Evolutionary conservation across 2,797 vertebrate species (phyloP).

Genomic region (Anomalospiza imberbis): DNA sequence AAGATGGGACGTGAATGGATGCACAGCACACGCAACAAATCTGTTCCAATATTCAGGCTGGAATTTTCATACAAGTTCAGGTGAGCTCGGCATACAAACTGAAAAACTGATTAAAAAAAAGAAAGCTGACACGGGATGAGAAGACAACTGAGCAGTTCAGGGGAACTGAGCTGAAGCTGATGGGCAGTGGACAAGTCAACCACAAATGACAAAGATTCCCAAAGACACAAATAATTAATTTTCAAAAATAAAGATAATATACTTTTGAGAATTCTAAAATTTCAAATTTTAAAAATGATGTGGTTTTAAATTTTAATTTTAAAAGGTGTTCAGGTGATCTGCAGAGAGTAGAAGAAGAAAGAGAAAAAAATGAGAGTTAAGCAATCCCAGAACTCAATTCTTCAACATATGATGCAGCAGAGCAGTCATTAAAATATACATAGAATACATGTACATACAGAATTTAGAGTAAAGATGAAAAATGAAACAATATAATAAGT

Average conservation of each 20-base stretch:
- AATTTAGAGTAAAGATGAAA: background rate
- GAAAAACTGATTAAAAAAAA: background rate
- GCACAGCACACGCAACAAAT: background rate
- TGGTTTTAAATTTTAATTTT: background rate
- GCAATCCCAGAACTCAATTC: background rate
- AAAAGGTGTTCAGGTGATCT: background rate
- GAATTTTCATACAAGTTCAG: background rate
- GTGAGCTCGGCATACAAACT: background rate
- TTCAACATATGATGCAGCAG: background rate
- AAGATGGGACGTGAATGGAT: background rate
- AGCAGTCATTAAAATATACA: background rate
- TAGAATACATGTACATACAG: background rate
- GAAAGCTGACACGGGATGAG: background rate
- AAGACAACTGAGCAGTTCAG: background rate
- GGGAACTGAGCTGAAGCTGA: background rate
- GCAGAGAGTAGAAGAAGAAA: background rate
- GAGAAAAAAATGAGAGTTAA: background rate
- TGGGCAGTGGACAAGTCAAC: background rate
- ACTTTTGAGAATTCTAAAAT: background rate
- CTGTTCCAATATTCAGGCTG: background rate
- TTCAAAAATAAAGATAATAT: fast-evolving
- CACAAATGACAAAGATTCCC: background rate
- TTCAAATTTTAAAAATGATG: background rate
- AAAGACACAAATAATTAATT: background rate
- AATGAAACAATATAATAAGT: background rate